Conservation (phyloP, 2,113 vertebrate genomes). For the Rhynchomys soricoides region DNA sequence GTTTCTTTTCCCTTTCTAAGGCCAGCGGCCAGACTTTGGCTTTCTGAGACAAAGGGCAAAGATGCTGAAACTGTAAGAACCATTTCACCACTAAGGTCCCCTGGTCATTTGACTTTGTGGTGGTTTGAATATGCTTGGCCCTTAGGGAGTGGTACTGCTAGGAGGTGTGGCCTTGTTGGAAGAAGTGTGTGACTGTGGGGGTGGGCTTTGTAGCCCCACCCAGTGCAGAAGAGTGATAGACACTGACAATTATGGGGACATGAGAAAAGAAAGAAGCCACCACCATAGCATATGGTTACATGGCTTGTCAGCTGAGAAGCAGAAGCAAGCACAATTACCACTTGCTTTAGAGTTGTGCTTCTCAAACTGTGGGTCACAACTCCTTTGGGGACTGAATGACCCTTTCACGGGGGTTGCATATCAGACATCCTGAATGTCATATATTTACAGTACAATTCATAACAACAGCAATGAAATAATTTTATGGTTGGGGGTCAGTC, state of each 20-base stretch:
- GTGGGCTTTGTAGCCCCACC: no score
- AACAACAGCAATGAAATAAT: not conserved
- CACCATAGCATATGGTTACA: not conserved
- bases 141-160: no score
- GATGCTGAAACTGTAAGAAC: no score
- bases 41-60: not conserved
- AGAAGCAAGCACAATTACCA: not conserved
- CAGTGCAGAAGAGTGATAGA: not conserved
- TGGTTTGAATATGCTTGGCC: no score
- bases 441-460: not conserved
- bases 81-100: no score
- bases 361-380: not conserved
- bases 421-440: not conserved
- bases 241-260: not conserved
- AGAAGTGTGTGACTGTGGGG: no score
- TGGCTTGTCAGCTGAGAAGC: not conserved
- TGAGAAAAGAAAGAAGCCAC: not conserved
- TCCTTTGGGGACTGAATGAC: not conserved
- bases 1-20: not conserved
- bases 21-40: not conserved
- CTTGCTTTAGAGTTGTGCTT: not conserved
- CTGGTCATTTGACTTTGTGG: no score
- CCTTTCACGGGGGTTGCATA: not conserved
- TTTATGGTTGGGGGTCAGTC: not conserved
- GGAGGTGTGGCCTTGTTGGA: no score